Base-by-base conservation (phyloP, 2,888 invertebrate genomes). In the Lasioglossum morio region DNA sequence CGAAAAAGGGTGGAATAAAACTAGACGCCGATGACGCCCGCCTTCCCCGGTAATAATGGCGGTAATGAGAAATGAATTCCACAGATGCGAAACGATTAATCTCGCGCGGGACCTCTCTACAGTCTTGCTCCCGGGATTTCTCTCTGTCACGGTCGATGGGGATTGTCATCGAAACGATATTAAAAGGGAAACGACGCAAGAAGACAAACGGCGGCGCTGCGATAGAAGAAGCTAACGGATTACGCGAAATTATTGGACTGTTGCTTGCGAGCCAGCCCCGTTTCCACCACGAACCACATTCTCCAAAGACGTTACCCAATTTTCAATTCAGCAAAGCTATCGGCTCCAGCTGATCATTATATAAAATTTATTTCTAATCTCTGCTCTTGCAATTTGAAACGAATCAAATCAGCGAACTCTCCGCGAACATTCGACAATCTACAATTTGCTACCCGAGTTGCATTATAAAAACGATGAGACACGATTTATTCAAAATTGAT, bases 31-130 rank as follows among this genome's bases (percentile, higher is more conserved):
- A 85, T 69, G 76, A 84, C 72, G 75, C 37, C 74, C 79, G 73
- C 63, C 60, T 27, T 2, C 34, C 63, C 16, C 79, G 77, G 78
- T 74, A 81, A 89, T 82, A 81, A 82, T 19, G 79, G 75, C 84
- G 80, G 85, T 86, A 84, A 88, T 80, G 86, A 85, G 87, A 83
- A 89, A 92, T 87, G 89, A 92, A 88, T 91, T 89, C 78, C 87
- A 78, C 79, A 84, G 86, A 72, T 88, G 88, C 88, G 87, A 91
- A 92, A 91, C 89, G 91, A 91, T 91, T 89, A 89, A 91, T 91
- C 88, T 87, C 85, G 72, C 81, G 83, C 66, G 72, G 78, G 88
- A 77, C 48, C 69, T 73, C 66, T 63, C 14, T 70, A 46, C 27
- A 19, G n/a, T 12, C 19, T 48, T 53, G 27, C 40, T 16, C 48